Evolutionary conservation across 2,113 vertebrate genomes (phyloP).

Genomic region (Stegostoma tigrinum): DNA sequence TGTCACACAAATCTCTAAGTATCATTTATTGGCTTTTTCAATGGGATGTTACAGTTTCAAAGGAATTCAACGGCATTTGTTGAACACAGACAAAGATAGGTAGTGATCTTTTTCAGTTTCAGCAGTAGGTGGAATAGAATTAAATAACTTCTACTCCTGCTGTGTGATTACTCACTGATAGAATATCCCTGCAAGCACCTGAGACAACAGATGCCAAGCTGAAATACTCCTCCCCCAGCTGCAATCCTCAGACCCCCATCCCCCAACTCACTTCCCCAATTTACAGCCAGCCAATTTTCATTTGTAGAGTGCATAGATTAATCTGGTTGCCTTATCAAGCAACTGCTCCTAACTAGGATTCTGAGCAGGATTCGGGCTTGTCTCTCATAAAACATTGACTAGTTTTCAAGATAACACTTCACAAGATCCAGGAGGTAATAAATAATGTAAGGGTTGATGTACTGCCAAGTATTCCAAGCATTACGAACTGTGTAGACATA

Average conservation of each 20-base stretch:
- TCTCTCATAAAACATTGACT: conserved; percentile 58
- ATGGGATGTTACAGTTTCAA: background rate
- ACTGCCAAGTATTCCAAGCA: background rate
- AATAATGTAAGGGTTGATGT: conserved; percentile 9
- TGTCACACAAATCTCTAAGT: background rate
- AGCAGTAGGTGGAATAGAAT: conserved; percentile 8
- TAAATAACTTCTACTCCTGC: conserved; percentile 1
- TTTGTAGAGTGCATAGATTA: conserved; percentile 53
- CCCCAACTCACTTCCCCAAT: conserved; percentile 13
- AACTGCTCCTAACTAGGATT: conserved; percentile 50
- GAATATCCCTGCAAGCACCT: conserved; percentile 37
- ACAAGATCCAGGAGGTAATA: conserved; percentile 12
- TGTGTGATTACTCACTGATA: conserved; percentile 33
- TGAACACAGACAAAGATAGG: background rate
- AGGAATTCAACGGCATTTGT: conserved; percentile 34
- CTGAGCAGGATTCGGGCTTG: conserved; percentile 46
- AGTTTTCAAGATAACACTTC: conserved; percentile 37
- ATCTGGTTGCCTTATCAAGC: conserved; percentile 47
- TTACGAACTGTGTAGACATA: background rate
- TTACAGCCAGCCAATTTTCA: conserved; percentile 42
- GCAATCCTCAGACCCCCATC: background rate
- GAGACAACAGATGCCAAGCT: conserved; percentile 49
- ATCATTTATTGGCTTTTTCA: background rate
- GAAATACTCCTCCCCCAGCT: conserved; percentile 40
- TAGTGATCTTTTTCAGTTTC: conserved; percentile 3